Evolutionary conservation across 2,888 invertebrate genomes (phyloP), one percentile per base, ranked within the genome.

Genomic region (Aporophyla lueneburgensis): DNA sequence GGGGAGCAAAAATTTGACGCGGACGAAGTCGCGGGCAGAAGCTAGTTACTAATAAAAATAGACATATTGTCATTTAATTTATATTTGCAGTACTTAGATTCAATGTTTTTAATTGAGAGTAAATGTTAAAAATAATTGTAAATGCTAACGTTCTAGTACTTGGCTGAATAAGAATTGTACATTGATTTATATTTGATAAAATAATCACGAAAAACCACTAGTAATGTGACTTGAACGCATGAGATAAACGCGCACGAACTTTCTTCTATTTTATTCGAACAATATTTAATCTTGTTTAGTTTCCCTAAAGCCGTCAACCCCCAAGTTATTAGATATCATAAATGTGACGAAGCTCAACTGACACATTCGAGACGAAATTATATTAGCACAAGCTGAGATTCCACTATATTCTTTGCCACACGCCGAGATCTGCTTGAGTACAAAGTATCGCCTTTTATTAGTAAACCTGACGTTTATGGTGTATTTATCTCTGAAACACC

Each of bases 281-380:
- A 61, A 76, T 73, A 73, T 84, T 76, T 68, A 69, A 66, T 59
- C 27, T 75, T 59, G n/a, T 59, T 63, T 83, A 71, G 67, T 76
- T 61, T 65, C 61, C 14, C 7, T 24, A 46, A 58, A 16, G 67
- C 53, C 62, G 87, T 68, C 90, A 91, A 58, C 91, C 90, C 91
- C 92, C 67, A 58, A 62, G 69, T 86, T 88, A 90, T 91, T 89
- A 33, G 33, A 33, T 33, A 87, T 85, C 90, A 89, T 90, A 90
- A 83, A 89, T 88, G 88, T 89, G 90, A 90, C 85, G 88, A 88
- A 86, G 78, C 85, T 82, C 86, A 76, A 81, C 87, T 86, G 88
- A 91, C 91, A 93, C 89, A 90, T 92, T 91, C 87, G 86, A 89
- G 90, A 91, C 85, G 89, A 92, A 90, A 93, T 92, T 92, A 89